These are phyloP conservation scores for Eupsittula cactorum DNA, from an alignment of 2,113 vertebrate genomes.

Conservation along the genomic window DNA sequence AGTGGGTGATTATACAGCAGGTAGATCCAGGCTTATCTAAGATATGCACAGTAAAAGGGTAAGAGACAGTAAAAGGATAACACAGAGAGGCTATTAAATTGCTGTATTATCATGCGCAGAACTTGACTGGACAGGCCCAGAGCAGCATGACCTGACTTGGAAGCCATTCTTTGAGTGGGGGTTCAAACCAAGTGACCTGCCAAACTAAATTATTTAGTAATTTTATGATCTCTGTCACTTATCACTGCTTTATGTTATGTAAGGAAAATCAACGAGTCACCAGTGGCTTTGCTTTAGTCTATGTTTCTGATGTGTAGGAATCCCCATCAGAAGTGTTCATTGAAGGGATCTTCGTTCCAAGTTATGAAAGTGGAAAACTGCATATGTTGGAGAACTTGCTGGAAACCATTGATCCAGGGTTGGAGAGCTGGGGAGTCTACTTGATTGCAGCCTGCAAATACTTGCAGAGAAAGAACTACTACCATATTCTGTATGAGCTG, in stretches of 20 bases:
- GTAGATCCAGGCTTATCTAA: not conserved
- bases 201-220: not conserved
- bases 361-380: slow-evolving; percentile 87
- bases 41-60: not conserved
- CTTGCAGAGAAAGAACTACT: slow-evolving; percentile 88
- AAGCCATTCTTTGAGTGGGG: not conserved
- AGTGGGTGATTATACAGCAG: not conserved
- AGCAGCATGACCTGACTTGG: not conserved
- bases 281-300: not conserved
- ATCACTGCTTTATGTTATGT: not conserved
- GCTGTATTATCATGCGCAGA: not conserved
- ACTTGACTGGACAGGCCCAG: not conserved
- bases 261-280: not conserved
- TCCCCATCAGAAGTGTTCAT: slow-evolving; percentile 92
- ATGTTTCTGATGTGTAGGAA: slow-evolving; percentile 75
- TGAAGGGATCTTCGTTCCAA: slow-evolving; percentile 90
- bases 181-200: not conserved
- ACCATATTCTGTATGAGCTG: slow-evolving; percentile 92
- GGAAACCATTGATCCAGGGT: slow-evolving; percentile 86
- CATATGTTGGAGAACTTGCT: slow-evolving; percentile 86
- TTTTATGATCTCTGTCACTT: not conserved
- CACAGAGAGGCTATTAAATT: not conserved
- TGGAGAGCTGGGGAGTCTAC: slow-evolving; percentile 89
- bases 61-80: not conserved
- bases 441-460: slow-evolving; percentile 93